These are phyloP conservation scores for Caenorhabditis sinica DNA, from an alignment of 2,888 invertebrate genomes.

Conservation along the genomic window DNA sequence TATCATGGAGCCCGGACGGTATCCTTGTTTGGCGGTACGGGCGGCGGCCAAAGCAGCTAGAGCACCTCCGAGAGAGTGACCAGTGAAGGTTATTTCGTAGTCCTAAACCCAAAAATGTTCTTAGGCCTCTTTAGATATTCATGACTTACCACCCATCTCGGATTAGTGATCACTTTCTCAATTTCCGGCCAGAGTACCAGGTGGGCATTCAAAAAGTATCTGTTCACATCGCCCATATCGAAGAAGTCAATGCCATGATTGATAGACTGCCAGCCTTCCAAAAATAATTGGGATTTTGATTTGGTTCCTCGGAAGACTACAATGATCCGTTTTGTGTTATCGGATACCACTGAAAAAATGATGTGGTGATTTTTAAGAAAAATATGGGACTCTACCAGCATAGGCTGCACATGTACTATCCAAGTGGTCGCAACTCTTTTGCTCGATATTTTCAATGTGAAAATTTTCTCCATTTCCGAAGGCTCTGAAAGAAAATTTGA, in stretches of 20 bases:
- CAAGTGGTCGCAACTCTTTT: conserved; percentile 72
- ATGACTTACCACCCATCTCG: conserved; percentile 69
- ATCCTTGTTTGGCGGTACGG: conserved; percentile 76
- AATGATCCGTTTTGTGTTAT: conserved; percentile 68
- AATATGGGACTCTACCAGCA: conserved; percentile 52
- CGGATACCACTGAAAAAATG: conserved; percentile 72
- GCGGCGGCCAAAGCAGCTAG: conserved; percentile 80
- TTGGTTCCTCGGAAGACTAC: conserved; percentile 78
- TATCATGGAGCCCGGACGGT: conserved; percentile 65
- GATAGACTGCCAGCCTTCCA: conserved; percentile 78
- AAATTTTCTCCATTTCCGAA: conserved; percentile 61
- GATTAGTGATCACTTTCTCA: conserved; percentile 72
- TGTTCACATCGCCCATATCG: conserved; percentile 79
- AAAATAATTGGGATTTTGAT: conserved; percentile 75
- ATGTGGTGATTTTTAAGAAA: neutral
- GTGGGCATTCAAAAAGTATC: conserved; percentile 80
- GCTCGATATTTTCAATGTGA: conserved; percentile 56
- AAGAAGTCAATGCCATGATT: conserved; percentile 78
- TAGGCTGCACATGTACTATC: conserved; percentile 76
- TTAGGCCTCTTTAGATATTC: neutral
- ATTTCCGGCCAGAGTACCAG: conserved; percentile 79
- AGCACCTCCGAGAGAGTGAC: conserved; percentile 82
- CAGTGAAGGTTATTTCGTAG: conserved; percentile 79
- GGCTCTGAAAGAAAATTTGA: conserved; percentile 27
- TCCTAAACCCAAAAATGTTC: conserved; percentile 67